A percentile compares a stretch with the other conserved stretches of the same genome.
These are phyloP conservation scores for Astyanax mexicanus DNA, from an alignment of 2,797 vertebrate species.

Conservation along the genomic window DNA sequence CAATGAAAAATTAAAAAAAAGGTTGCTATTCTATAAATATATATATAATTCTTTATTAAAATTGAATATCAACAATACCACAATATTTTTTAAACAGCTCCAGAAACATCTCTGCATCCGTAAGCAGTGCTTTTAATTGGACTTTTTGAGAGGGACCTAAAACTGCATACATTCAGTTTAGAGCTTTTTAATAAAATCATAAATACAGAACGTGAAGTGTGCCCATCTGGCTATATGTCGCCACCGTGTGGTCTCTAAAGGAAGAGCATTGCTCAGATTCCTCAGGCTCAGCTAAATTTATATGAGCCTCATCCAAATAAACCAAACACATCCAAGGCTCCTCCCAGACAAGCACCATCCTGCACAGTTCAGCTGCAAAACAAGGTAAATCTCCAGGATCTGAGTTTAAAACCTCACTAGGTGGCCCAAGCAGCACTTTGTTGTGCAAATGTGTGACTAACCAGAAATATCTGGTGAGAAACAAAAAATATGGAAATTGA, in stretches of 20 bases:
- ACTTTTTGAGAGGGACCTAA: too few relatives aligned
- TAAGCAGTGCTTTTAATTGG: too few relatives aligned
- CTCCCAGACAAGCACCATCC: neutral
- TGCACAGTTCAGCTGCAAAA: neutral
- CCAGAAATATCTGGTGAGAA: neutral
- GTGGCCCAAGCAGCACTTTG: neutral
- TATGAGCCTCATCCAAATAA: neutral
- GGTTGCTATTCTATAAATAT: too few relatives aligned
- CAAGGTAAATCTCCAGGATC: neutral
- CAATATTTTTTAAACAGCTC: too few relatives aligned
- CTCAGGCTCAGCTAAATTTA: neutral
- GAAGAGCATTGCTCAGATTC: constrained; percentile 7
- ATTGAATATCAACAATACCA: too few relatives aligned
- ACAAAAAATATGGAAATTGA: neutral
- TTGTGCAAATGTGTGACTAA: neutral
- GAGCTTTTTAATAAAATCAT: too few relatives aligned
- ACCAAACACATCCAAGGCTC: too few relatives aligned
- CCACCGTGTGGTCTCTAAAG: constrained; percentile 43
- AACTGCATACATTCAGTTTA: too few relatives aligned
- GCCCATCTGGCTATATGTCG: constrained; percentile 18
- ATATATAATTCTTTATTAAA: too few relatives aligned
- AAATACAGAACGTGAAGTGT: neutral
- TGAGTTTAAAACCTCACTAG: neutral
- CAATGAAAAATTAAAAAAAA: too few relatives aligned
- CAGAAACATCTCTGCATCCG: too few relatives aligned